Base-by-base conservation (phyloP, 2,113 vertebrate species). In the Rhinopomastus cyanomelas region DNA sequence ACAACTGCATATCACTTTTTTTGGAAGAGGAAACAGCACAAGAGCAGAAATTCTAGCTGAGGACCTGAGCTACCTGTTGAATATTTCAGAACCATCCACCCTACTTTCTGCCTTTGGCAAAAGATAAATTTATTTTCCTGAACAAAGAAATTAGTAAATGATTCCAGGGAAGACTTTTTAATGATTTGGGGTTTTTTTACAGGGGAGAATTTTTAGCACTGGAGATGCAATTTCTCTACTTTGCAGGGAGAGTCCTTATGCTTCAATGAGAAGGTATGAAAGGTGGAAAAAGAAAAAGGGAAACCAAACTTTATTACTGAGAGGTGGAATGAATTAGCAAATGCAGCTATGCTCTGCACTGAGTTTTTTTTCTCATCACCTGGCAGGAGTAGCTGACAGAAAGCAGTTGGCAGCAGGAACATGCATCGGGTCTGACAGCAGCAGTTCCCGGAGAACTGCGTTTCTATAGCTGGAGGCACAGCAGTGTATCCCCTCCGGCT, bases 331-430 rank as follows among this genome's bases (percentile, higher is more conserved):
- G 7, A 51, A 66, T 42, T 42, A 68, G 5, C 15, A 71, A 59
- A 42, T 6, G 17, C 5, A 71, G 14, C 20, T 16, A 10, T 0
- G 1, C 42, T 44, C 23, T 71, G 30, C 25, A 44, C 5, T 0
- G 3, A 3, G 0, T 29, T 26, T 27, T 69, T n/a, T 78, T 23
- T 19, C 17, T 61, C 12, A 15, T 34, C 2, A 1, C 26, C 42
- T 61, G 19, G 27, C 37, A 78, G 34, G 60, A 83, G 30, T 29
- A 69, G 22, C 21, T 36, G 4, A 10, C 29, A 68, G 65, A 26
- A 59, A 25, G 16, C 23, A 22, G 15, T 9, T 1, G 0, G n/a
- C 7, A 26, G 21, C 29, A 19, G 48, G 20, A 30, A 6, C 13
- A 6, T 2, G 11, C 65, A 27, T 4, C 1, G 0, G 7, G 8